Base-by-base conservation (phyloP, 2,888 invertebrate genomes). In the Polyommatus iphigenia region DNA sequence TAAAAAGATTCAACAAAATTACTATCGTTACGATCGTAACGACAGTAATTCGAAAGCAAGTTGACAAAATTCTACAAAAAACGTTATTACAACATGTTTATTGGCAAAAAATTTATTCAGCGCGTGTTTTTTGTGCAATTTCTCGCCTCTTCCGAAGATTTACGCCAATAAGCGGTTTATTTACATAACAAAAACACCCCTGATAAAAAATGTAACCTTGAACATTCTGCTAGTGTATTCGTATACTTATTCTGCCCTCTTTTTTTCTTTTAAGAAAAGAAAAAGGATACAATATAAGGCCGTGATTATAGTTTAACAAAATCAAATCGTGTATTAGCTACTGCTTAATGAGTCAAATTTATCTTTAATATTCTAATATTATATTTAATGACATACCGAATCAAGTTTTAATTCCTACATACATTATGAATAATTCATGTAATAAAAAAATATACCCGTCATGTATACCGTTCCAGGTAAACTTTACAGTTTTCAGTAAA, bases 91-190 rank as follows among this genome's bases (percentile, higher is more conserved):
- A 46, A 4, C 5, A 73, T 73, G 73, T 73, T 46, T 46, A 73
- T 46, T 46, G 73, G 46, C 77, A 54, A 77, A 72, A 71, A 54
- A 77, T 57, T 32, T 36, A 71, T 72, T 77, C 77, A 71, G 2
- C 54, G 20, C 32, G 20, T 71, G 57, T 77, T 77, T 77, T 71
- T 77, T 67, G 67, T 50, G 50, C 71, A 71, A 77, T 77, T 41
- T 41, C 32, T 67, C 36, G 32, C 71, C 36, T 54, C 71, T 29
- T 54, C 77, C 71, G 57, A 71, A 71, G 77, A 77, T 77, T 71
- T 77, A 77, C 71, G 71, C 71, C 77, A n/a, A 50, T 71, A 54
- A n/a, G 71, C 15, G 77, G 71, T 57, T 77, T 71, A 77, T 77
- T 77, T 77, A 8, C 36, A 72, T 77, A 72, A 32, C 71, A 41